Evolutionary conservation across 1,140 invertebrate genomes (phyloP).

Genomic region (Apis cerana): DNA sequence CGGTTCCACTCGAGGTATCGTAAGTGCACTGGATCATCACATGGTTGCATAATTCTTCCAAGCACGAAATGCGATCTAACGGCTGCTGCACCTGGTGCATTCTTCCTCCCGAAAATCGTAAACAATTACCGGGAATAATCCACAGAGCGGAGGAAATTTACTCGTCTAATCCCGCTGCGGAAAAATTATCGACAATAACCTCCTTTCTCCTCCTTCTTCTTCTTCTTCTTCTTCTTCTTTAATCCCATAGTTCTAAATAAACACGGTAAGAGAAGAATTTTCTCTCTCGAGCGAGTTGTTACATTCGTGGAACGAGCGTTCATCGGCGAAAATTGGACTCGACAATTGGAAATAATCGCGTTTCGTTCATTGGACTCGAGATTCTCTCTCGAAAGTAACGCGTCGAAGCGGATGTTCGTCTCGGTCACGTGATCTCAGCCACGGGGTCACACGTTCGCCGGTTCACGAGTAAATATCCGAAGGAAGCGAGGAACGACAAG

Average conservation of each 20-base stretch:
- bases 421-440: neutral
- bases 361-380: neutral
- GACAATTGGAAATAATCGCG: neutral
- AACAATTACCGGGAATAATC: constrained; percentile 17
- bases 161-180: too few species aligned
- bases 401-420: too few species aligned
- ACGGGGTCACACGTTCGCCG: neutral
- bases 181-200: too few species aligned
- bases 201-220: too few species aligned
- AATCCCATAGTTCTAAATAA: too few species aligned
- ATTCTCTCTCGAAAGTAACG: neutral
- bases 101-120: constrained; percentile 21
- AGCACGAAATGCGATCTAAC: constrained; percentile 24
- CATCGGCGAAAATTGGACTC: neutral
- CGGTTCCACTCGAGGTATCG: constrained; percentile 32
- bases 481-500: neutral
- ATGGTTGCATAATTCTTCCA: constrained; percentile 53
- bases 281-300: too few species aligned
- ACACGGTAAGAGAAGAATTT: too few species aligned
- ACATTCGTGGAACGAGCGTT: neutral
- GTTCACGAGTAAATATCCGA: constrained; percentile 11
- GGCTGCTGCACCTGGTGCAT: constrained; percentile 14
- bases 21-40: constrained; percentile 58
- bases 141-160: too few species aligned
- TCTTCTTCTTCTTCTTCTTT: too few species aligned